Percentiles rank a stretch among this genome's conserved stretches.
phyloP scores from a whole-genome alignment of 2,113 vertebrate genomes.

The Antigone vipio region DNA sequence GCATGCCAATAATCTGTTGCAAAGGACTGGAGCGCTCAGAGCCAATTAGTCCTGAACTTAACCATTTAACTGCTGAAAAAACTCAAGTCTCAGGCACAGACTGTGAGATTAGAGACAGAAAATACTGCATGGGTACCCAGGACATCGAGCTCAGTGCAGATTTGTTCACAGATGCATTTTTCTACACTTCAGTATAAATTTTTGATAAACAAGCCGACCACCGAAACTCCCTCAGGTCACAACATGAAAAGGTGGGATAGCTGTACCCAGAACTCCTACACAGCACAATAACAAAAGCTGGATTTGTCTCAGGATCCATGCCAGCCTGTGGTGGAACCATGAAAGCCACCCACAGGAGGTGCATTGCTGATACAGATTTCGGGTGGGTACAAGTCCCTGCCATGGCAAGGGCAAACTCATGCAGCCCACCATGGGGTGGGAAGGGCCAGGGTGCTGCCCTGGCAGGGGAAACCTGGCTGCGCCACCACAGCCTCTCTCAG shows the following conservation, averaged over 20 bases:
- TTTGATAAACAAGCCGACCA: not conserved
- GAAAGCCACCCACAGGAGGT: not conserved
- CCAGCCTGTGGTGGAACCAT: not conserved
- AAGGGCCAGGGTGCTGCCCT: not conserved
- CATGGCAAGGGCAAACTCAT: fast-evolving
- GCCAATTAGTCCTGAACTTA: slow-evolving; percentile 54
- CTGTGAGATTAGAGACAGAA: not conserved
- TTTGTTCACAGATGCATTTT: not conserved
- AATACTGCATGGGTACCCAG: too few relatives aligned
- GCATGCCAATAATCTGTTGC: slow-evolving; percentile 66
- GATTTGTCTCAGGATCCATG: not conserved
- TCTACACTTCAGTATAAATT: not conserved
- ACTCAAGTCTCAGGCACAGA: not conserved
- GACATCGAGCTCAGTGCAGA: not conserved
- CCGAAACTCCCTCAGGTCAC: not conserved
- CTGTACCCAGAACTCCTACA: not conserved
- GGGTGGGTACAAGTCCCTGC: not conserved
- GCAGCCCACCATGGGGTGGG: fast-evolving
- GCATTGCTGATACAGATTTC: fast-evolving
- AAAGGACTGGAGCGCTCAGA: slow-evolving; percentile 21
- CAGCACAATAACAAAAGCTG: not conserved
- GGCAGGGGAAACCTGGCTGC: not conserved
- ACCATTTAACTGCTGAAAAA: slow-evolving; percentile 39
- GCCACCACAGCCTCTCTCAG: not conserved
- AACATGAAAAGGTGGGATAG: not conserved